Percentiles rank a stretch among this genome's conserved stretches.
Evolutionary conservation across 2,888 invertebrate species (phyloP).

Genomic region (Leptopilina drosophilae): DNA sequence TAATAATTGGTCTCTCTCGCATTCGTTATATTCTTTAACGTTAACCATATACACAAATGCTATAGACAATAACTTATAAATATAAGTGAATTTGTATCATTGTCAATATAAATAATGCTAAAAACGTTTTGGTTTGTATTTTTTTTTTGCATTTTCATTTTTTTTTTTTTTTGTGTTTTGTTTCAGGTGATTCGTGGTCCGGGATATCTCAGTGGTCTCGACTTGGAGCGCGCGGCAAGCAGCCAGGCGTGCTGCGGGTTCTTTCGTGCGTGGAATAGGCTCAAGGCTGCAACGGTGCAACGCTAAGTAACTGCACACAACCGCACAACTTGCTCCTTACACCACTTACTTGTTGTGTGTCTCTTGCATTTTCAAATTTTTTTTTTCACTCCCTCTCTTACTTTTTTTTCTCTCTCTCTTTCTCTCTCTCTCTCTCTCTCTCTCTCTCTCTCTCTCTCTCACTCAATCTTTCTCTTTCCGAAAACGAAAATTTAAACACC

Average conservation of each 20-base stretch:
- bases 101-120: conserved; percentile 5
- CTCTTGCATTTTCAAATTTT: conserved; percentile 8
- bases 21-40: not conserved
- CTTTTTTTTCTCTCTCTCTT: too few species aligned
- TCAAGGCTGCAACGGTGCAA: conserved; percentile 73
- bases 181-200: conserved; percentile 45
- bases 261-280: conserved; percentile 78
- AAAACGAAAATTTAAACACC: not conserved
- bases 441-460: not conserved
- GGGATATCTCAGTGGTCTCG: conserved; percentile 57
- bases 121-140: conserved; percentile 11
- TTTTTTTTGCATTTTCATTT: not conserved
- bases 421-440: not conserved
- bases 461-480: not conserved
- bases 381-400: too few species aligned
- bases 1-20: not conserved
- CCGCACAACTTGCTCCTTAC: conserved; percentile 58
- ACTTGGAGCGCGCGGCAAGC: conserved; percentile 70
- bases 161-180: too few species aligned
- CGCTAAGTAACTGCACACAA: conserved; percentile 45
- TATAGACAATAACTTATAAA: not conserved
- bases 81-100: not conserved
- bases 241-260: conserved; percentile 75
- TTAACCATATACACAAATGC: not conserved
- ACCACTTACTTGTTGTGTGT: conserved; percentile 51